Base-by-base conservation (phyloP, 2,113 vertebrate genomes). In the Actenoides lindsayi region DNA sequence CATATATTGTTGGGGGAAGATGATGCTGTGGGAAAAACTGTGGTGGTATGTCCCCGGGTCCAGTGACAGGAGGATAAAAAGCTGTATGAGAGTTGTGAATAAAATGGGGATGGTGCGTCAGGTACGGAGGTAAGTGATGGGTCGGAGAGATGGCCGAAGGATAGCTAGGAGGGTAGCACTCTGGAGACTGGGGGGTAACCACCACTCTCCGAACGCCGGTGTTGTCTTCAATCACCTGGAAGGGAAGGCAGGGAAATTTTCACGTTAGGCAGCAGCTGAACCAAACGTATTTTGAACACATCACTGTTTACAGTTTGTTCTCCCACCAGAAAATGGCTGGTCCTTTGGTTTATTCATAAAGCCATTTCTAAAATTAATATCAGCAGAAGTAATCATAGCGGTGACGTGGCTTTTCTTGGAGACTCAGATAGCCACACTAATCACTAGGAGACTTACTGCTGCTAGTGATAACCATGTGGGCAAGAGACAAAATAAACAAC, bases 1-100 rank as follows among this genome's bases (percentile, higher is more conserved):
- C 98, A 10, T 99, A 99, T 97, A 99, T 99, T 96, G 98, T 98
- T 18, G 98, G 99, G 56, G 99, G 99, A 67, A 99, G 99, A 96
- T 99, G 99, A 97, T 99, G 99, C 97, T 99, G 99, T 70, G 98
- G 99, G 95, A 99, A 99, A 89, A 99, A 99, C 91, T 99, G 99
- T 20, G 98, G 99, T 19, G 99, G 98, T 93, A 99, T 98, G 51
- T 99, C 99, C 94, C 99, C 99, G 7, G 98, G 99, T 91, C 99
- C 98, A 27, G 98, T 99, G 93, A 99, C 99, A 27, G 99, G 99
- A 54, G 99, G 99, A 91, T 99, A 99, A 92, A 99, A 99, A 10
- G 99, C 98, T 4, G 98, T 98, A 93, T 99, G 99, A 24, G 99
- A 99, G 97, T 99, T 99, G 95, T 99, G 99, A 91, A 99, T 99